Evolutionary conservation across 2,888 invertebrate genomes (phyloP), one percentile per base, ranked within the genome.

Genomic region (Caradrina clavipalpis): DNA sequence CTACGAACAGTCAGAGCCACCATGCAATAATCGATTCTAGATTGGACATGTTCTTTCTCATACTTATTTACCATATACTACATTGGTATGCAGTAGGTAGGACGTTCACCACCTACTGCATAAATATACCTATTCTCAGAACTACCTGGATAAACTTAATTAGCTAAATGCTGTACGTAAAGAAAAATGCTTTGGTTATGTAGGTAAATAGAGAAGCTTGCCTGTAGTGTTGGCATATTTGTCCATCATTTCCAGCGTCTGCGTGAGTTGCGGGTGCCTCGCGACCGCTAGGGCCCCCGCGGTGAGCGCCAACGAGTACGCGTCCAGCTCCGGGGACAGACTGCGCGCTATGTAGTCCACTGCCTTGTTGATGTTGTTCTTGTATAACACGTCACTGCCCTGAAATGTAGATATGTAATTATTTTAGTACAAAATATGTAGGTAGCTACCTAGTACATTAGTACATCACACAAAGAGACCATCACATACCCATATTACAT

Each of bases 251-350:
- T 94, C 94, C 47, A 94, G 85, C 2, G 98, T 97, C 17, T 87
- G 95, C 50, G 97, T 96, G 72, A 97, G 97, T 31, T 97, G 96
- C 0, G 98, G 97, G 90, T 98, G 98, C 57, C 97, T 97, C 0
- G 98, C 98, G 61, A 97, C 90, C 69, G 98, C 97, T 0, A 99
- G 93, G 0, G 98, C 98, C 85, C 98, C 98, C 1, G 97, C 97
- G 35, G 97, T 97, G 50, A 99, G 96, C 0, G 98, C 97, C 63
- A 98, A 92, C 0, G 98, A 96, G 90, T 99, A 99, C 5, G 97
- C 96, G 84, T 97, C 96, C 19, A 97, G 93, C 2, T 96, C 91
- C 13, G 96, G 97, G 1, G 97, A 96, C 69, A 98, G 91, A 65
- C 97, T 97, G 55, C 97, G 94, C 0, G 97, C 97, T 31, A 99